These are phyloP conservation scores for Grammomys surdaster DNA, from an alignment of 2,113 vertebrate species.

Conservation along the genomic window DNA sequence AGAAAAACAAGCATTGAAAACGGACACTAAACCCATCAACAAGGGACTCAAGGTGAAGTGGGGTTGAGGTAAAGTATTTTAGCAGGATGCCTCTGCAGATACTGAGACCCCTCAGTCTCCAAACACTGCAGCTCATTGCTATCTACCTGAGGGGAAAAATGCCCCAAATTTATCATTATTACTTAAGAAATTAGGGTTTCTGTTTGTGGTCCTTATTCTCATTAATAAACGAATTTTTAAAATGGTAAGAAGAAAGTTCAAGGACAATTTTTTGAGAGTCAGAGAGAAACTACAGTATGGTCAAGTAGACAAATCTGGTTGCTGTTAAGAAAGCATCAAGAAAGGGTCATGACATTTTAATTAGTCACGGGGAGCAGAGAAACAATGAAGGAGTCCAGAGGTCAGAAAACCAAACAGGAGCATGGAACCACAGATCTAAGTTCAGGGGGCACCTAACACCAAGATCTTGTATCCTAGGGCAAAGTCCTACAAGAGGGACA, in stretches of 20 bases:
- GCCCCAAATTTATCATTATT: neutral
- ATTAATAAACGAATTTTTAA: neutral
- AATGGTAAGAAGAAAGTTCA: neutral
- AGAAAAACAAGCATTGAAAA: neutral
- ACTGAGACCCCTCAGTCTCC: neutral
- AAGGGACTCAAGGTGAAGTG: neutral
- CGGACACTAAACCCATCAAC: neutral
- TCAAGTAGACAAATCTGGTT: neutral
- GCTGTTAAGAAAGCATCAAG: neutral
- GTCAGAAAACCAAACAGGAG: too few relatives aligned
- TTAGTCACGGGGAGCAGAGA: neutral
- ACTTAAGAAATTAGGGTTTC: neutral
- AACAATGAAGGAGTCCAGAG: neutral
- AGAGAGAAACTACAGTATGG: neutral
- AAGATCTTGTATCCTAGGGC: neutral
- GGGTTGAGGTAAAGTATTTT: rapidly evolving
- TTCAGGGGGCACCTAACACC: neutral
- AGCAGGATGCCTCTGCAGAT: neutral
- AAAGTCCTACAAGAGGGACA: neutral
- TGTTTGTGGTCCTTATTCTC: neutral
- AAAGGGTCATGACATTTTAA: neutral
- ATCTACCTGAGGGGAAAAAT: neutral
- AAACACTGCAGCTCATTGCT: neutral
- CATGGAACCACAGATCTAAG: neutral
- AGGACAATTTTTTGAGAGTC: neutral